These are phyloP conservation scores for Porphyrio hochstetteri DNA, from an alignment of 2,113 vertebrate genomes.

Conservation along the genomic window DNA sequence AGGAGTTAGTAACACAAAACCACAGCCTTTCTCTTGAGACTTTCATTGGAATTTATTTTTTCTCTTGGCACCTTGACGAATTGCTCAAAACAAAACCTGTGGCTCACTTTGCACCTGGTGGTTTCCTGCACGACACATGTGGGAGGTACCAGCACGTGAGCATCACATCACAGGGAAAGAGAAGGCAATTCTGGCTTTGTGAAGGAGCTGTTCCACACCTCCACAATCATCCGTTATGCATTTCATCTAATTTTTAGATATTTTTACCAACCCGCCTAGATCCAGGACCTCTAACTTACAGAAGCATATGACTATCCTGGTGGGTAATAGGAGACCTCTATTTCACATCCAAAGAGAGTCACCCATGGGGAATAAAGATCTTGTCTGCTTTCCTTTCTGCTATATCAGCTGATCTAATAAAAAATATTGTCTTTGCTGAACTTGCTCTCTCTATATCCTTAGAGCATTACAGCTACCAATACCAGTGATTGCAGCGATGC, in stretches of 20 bases:
- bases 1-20: background rate
- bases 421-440: background rate
- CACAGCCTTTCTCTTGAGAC: background rate
- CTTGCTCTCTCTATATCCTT: background rate
- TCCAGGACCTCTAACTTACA: background rate
- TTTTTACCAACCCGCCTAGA: background rate
- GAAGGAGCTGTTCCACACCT: slow-evolving; percentile 7
- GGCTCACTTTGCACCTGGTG: slow-evolving; percentile 23
- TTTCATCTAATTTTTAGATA: background rate
- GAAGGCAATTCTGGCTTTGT: slow-evolving; percentile 30
- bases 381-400: slow-evolving; percentile 26
- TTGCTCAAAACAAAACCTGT: background rate
- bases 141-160: background rate
- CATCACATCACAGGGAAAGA: background rate
- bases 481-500: background rate
- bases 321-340: background rate
- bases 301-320: background rate
- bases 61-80: background rate
- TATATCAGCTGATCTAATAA: slow-evolving; percentile 10
- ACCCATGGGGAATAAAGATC: background rate
- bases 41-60: background rate
- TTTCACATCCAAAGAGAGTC: background rate
- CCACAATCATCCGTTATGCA: background rate
- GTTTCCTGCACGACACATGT: slow-evolving; percentile 4
- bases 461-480: background rate